Evolutionary conservation across 1,140 invertebrate species (phyloP), one percentile per base, ranked within the genome.

Genomic region (Octopus sinensis): DNA sequence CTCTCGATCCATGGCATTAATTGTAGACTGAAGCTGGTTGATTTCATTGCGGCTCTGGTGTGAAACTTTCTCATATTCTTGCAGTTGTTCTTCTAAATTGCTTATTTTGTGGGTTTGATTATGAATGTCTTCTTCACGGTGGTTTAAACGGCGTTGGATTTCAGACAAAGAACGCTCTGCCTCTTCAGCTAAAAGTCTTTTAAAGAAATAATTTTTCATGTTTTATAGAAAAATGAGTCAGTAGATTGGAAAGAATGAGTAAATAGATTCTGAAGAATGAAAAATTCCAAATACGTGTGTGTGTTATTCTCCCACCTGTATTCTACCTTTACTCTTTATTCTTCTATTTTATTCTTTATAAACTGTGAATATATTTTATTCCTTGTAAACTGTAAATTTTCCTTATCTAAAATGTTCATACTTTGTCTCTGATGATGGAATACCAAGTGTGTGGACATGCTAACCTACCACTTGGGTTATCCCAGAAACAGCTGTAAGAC

Each of bases 1-100:
- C 83, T 91, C 90, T 56, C 88, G 82, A 81, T 91, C 90, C 81
- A 91, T 82, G 9, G 86, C 84, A 52, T 81, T 86, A 52, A 91
- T 86, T 6, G 89, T 90, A 7, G 80, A 79, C 23, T 88, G 82
- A 4, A 90, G 84, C 43, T 86, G 86, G n/a, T 84, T 82, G 73
- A 87, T 86, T 79, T 90, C 89, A 79, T 90, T 89, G 17, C 82
- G 78, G 79, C 73, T 83, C 13, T 83, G 79, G n/a, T 83, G 75
- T 17, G 81, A 78, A 1, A 81, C 80, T 53, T 86, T 83, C 79
- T 87, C 84, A 5, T 86, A 23, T 17, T 88, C 87, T 5, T 84
- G 68, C 51, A 89, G 79, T n/a, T 86, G 83, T 23, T 88, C 87
- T 80, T 91, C 89, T 5, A 91, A 84, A 0, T 83, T 68, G 4